Percentiles rank a stretch among this genome's conserved stretches.
Conservation (phyloP, 92 coral and sea anemone genomes). For the Porites evermanni region DNA sequence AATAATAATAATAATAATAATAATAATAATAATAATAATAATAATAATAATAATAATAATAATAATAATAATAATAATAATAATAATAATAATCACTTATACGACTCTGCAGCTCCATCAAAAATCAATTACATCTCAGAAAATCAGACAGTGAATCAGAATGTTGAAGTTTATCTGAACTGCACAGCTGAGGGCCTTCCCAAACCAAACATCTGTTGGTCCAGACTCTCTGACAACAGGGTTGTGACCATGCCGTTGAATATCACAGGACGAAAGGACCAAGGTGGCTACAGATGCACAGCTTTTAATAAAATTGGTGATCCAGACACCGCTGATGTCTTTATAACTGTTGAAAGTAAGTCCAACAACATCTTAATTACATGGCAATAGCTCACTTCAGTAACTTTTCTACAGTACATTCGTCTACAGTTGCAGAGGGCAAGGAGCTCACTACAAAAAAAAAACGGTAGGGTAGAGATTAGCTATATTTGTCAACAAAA, state of each 20-base stretch:
- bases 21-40: too few species aligned
- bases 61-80: too few species aligned
- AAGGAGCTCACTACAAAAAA: too few species aligned
- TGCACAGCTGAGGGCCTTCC: neutral
- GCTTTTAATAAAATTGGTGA: neutral
- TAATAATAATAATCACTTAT: too few species aligned
- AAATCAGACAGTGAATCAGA: neutral
- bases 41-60: too few species aligned
- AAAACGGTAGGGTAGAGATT: too few species aligned
- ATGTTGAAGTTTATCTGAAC: neutral
- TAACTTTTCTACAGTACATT: too few species aligned
- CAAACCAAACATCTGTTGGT: neutral
- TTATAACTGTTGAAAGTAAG: neutral
- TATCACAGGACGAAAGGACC: neutral
- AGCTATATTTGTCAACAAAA: too few species aligned
- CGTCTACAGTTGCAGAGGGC: too few species aligned
- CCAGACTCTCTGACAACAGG: neutral
- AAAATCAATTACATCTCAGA: neutral
- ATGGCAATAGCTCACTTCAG: too few species aligned
- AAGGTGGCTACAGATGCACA: constrained; percentile 1
- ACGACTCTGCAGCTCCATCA: neutral
- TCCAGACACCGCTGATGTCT: neutral
- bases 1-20: too few species aligned
- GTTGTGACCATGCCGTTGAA: neutral
- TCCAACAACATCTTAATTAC: neutral